phyloP scores from a whole-genome alignment of 2,888 invertebrate species.

The Quadriops clusia region DNA sequence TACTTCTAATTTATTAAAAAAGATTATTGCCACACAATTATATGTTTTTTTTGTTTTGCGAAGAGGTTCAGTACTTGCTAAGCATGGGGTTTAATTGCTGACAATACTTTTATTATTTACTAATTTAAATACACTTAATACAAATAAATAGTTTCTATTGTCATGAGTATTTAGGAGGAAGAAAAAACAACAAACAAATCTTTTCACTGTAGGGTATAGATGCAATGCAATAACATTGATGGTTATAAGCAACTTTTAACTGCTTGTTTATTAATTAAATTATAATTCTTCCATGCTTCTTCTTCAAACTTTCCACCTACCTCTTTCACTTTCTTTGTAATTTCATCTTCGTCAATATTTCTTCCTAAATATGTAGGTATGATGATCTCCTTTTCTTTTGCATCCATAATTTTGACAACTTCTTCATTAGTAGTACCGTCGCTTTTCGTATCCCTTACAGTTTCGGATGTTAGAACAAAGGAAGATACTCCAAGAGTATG shows the following conservation, averaged over 20 bases:
- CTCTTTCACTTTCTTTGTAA: conserved; percentile 37
- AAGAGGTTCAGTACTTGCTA: too few species aligned
- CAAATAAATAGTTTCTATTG: too few species aligned
- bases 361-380: too few species aligned
- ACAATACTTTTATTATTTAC: too few species aligned
- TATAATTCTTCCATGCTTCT: conserved; percentile 40
- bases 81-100: too few species aligned
- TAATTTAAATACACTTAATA: too few species aligned
- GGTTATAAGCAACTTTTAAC: conserved; percentile 41
- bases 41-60: too few species aligned
- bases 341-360: conserved; percentile 31
- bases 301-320: conserved; percentile 35
- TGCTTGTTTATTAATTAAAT: conserved; percentile 44
- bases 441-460: conserved; percentile 32
- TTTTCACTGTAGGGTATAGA: conserved; percentile 1
- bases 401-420: conserved; percentile 14
- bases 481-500: conserved; percentile 42
- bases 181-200: conserved; percentile 4
- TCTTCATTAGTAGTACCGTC: conserved; percentile 5
- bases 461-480: conserved; percentile 42
- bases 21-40: too few species aligned
- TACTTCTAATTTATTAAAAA: too few species aligned
- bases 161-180: too few species aligned
- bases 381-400: conserved; percentile 18
- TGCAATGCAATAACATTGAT: conserved; percentile 1